Percentiles rank a stretch among this genome's conserved stretches.
Evolutionary conservation across 2,888 invertebrate species (phyloP).

Genomic region (Eupithecia dodoneata): DNA sequence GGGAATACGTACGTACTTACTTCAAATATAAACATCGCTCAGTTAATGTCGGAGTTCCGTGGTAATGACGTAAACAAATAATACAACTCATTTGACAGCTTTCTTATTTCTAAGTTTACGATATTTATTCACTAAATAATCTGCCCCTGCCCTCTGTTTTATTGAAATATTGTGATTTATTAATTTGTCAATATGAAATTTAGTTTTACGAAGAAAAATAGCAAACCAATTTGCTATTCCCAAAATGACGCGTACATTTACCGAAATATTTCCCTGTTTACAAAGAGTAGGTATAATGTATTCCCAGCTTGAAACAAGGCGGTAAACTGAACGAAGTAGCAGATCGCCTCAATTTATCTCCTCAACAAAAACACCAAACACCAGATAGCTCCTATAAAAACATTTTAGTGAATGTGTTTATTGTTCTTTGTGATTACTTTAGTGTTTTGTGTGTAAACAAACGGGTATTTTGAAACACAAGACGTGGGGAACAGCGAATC

Average conservation of each 20-base stretch:
- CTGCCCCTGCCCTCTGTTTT: neutral
- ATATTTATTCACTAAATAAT: too few species aligned
- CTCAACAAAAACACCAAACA: slow-evolving; percentile 9
- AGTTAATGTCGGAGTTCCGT: neutral
- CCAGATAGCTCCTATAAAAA: slow-evolving; percentile 12
- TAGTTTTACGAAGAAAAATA: neutral
- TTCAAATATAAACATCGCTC: neutral
- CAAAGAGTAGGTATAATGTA: neutral
- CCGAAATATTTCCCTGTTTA: neutral
- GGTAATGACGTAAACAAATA: neutral
- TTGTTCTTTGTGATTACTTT: slow-evolving; percentile 14
- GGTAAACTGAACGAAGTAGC: slow-evolving; percentile 8
- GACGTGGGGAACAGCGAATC: neutral
- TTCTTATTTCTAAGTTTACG: neutral
- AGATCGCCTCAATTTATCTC: slow-evolving; percentile 13
- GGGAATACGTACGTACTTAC: neutral
- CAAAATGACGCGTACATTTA: neutral
- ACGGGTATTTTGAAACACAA: neutral
- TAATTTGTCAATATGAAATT: neutral
- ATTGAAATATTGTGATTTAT: neutral
- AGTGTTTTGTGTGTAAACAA: slow-evolving; percentile 1
- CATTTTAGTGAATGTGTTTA: slow-evolving; percentile 12
- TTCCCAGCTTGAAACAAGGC: neutral
- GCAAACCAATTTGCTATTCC: too few species aligned
- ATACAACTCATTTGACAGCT: neutral